Evolutionary conservation across 2,113 vertebrate species (phyloP).

Genomic region (Shinisaurus crocodilurus): DNA sequence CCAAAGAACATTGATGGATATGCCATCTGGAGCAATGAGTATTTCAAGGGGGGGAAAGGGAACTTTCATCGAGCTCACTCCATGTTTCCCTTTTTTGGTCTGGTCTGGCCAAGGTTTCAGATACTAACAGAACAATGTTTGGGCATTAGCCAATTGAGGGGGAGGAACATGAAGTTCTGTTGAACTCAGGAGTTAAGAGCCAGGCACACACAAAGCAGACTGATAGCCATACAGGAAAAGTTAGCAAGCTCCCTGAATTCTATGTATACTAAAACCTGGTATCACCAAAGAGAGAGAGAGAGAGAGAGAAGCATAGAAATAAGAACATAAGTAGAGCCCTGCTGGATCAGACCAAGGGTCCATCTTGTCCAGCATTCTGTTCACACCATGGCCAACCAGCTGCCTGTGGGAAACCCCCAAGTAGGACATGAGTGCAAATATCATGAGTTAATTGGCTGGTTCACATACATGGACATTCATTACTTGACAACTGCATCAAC

Average conservation of each 20-base stretch:
- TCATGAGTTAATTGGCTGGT: background rate
- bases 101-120: background rate
- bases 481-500: background rate
- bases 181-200: background rate
- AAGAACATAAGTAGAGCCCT: too few species aligned
- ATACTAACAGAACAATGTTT: slow-evolving; percentile 5
- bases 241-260: background rate
- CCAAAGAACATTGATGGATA: background rate
- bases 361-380: too few species aligned
- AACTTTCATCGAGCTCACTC: background rate
- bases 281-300: background rate
- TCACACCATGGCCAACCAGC: too few species aligned
- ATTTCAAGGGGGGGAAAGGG: background rate
- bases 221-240: background rate
- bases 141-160: background rate
- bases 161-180: background rate
- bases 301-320: too few species aligned
- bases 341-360: too few species aligned
- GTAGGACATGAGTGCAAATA: too few species aligned
- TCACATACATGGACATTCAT: background rate
- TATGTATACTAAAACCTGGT: background rate
- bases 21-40: slow-evolving; percentile 14
- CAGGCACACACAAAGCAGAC: background rate
- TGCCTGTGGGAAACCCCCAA: too few species aligned
- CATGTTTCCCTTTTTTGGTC: background rate